These are phyloP conservation scores for Heliconius hermathena DNA, from an alignment of 1,140 invertebrate species.

Conservation along the genomic window DNA sequence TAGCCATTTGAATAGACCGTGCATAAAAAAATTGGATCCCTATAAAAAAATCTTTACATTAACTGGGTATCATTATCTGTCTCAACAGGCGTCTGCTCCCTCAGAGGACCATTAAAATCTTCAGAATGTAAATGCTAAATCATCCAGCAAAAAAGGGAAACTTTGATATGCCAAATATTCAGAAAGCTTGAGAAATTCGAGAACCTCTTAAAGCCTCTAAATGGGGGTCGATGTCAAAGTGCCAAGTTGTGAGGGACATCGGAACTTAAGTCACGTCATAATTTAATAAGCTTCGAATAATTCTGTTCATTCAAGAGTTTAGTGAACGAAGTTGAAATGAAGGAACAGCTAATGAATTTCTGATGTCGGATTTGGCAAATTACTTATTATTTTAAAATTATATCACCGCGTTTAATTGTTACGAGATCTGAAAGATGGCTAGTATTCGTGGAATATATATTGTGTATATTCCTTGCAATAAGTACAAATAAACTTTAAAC, in stretches of 20 bases:
- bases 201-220: constrained; percentile 16
- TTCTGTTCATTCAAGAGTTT: constrained; percentile 24
- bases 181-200: constrained; percentile 10
- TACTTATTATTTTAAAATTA: constrained; percentile 11
- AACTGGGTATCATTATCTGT: constrained; percentile 27
- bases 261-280: constrained; percentile 29
- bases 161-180: constrained; percentile 13
- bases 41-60: constrained; percentile 15
- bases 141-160: constrained; percentile 18
- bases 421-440: background rate
- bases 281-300: constrained; percentile 28
- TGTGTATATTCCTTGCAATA: background rate
- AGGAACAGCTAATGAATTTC: constrained; percentile 18
- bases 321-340: constrained; percentile 21
- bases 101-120: constrained; percentile 23
- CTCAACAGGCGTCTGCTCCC: constrained; percentile 18
- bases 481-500: no score
- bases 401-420: background rate
- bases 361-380: constrained; percentile 18
- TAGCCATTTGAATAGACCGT: constrained; percentile 7
- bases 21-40: background rate
- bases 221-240: constrained; percentile 22
- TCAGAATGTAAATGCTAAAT: constrained; percentile 21
- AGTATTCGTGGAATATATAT: background rate
- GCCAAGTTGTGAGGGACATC: constrained; percentile 25